Conservation (phyloP, 2,797 vertebrate genomes). For the Sebastes steindachneri region DNA sequence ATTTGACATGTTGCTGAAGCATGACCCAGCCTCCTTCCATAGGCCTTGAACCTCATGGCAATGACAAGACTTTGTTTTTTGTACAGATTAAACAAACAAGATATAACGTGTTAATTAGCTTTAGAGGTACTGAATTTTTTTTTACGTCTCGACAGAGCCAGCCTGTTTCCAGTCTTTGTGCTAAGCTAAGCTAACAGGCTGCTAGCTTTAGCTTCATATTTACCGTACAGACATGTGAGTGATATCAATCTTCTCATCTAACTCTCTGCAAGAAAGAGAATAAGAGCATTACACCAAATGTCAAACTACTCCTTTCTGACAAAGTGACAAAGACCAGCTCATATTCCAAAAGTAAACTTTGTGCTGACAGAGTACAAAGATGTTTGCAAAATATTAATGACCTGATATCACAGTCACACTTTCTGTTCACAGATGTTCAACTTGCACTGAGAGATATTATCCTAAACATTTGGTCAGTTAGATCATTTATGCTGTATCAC, state of each 20-base stretch:
- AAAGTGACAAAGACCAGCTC: background rate
- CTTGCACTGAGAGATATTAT: slow-evolving; percentile 5
- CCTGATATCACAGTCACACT: slow-evolving; percentile 41
- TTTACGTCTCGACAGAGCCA: background rate
- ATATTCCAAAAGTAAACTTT: slow-evolving; percentile 1
- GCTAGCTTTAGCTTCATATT: background rate
- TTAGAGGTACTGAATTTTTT: background rate
- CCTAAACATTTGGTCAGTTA: slow-evolving; percentile 25
- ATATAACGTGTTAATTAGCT: background rate
- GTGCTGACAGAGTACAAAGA: slow-evolving; percentile 12
- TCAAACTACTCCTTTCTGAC: background rate
- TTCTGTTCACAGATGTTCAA: slow-evolving; percentile 16
- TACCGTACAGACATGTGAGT: background rate
- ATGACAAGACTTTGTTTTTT: background rate
- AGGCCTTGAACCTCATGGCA: background rate
- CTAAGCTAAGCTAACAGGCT: background rate
- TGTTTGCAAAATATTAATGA: slow-evolving; percentile 25
- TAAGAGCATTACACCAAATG: background rate
- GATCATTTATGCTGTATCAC: slow-evolving; percentile 26
- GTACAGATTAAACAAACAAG: background rate
- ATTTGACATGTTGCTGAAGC: too few species aligned
- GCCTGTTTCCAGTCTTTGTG: background rate
- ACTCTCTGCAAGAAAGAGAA: background rate
- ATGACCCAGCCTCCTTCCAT: too few species aligned
- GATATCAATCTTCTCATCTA: background rate